Base-by-base conservation (phyloP, 2,888 invertebrate genomes). In the Tubulanus polymorphus region DNA sequence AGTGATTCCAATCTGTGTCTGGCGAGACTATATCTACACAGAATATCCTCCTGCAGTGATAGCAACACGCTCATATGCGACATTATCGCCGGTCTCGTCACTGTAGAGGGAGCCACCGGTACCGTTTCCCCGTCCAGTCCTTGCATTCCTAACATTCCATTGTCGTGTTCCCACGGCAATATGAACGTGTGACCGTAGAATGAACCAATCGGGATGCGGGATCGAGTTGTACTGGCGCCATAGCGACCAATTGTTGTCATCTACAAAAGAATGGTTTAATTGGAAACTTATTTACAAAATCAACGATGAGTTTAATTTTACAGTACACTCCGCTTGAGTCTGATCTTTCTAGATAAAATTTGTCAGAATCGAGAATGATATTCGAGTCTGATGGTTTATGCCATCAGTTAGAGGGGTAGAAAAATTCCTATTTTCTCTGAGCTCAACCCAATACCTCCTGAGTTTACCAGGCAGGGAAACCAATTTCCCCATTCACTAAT, bases 161-260 rank as follows among this genome's bases (percentile, higher is more conserved):
- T 69, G 71, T 69, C 48, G n/a, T 26, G 71, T 62, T 80, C 78
- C 80, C 86, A 87, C 20, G 86, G 85, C 12, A 92, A 82, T 51
- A 77, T 73, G 2, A 90, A 87, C 37, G 91, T 85, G 77, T 93
- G 93, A 0, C 94, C 94, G 75, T 91, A 94, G 80, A 93, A 94
- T 79, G 88, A 88, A n/a, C 93, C 94, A 35, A 93, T 82, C 0
- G 93, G 92, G 61, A 94, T 91, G 80, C 90, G 88, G 71, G 92
- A 92, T 66, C 91, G 86, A 54, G 91, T 89, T 8, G 91, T 88
- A 26, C 91, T 88, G 89, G 92, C 91, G 47, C 93, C 93, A 73
- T 92, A 92, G 12, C 92, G 85, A 10, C 93, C 93, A 64, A 93
- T 91, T 1, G 90, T 90, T 30, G 93, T 93, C 59, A 93, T 89